Evolutionary conservation across 2,888 invertebrate species (phyloP), one percentile per base, ranked within the genome.

Genomic region (Drosophila lacicola): DNA sequence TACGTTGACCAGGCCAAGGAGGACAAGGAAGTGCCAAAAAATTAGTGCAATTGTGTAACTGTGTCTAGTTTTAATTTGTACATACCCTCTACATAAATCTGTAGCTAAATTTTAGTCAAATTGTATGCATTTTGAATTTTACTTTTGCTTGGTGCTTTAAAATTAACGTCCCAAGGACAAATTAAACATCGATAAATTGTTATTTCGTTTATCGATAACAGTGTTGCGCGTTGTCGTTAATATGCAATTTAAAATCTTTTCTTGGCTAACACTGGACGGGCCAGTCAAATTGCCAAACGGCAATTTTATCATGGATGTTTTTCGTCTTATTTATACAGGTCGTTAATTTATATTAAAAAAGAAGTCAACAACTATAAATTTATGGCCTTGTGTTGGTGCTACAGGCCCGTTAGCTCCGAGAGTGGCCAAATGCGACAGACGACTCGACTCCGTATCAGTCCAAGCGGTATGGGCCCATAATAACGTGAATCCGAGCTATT

Each of bases 381-480:
- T 62, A 47, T 17, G 2, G 9, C 36, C 8, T 36, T 13, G 29
- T 10, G n/a, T 13, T 11, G 11, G 4, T 13, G 4, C 56, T 73
- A 81, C 1, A 82, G 66, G 10, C 72, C 66, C 4, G 69, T 71
- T 13, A 70, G 46, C 5, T 78, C 71, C 1, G 74, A 71, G 4
- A 95, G 90, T 0, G 97, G 97, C 96, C 96, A 97, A 60, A 98
- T 93, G 92, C 95, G 94, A 88, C 95, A 96, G n/a, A 98, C 88
- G 13, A 96, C 98, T 90, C 96, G 94, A 87, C 97, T 96, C 76
- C 95, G 93, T 57, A 98, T 94, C 9, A 98, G 93, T 3, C 97
- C 98, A 89, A 96, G 94, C 0, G 98, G 98, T 19, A 98, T 96
- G 6, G 98, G 96, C 0, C 98, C 98, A 92, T 97, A 98, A 8